Percentiles rank a stretch among this genome's conserved stretches.
Evolutionary conservation across 2,888 invertebrate species (phyloP).

Genomic region (Polymixis lichenea): DNA sequence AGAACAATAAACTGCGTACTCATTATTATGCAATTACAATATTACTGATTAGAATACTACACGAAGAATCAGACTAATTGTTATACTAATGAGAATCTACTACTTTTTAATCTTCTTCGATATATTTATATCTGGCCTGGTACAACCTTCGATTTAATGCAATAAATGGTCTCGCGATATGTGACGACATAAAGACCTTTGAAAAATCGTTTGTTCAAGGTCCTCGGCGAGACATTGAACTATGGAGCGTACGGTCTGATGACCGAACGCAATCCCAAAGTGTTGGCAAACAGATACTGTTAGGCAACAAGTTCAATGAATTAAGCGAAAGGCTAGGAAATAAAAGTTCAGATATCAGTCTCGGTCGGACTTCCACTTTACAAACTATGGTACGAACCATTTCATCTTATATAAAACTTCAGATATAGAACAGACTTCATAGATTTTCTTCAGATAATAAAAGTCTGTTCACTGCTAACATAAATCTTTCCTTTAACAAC

Average conservation of each 20-base stretch:
- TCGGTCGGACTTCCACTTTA: slow-evolving; percentile 48
- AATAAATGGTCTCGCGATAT: slow-evolving; percentile 63
- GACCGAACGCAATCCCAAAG: slow-evolving; percentile 78
- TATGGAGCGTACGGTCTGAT: slow-evolving; percentile 77
- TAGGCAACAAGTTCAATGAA: slow-evolving; percentile 75
- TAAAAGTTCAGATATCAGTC: slow-evolving; percentile 53
- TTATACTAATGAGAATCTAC: slow-evolving; percentile 36
- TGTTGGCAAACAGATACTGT: slow-evolving; percentile 74
- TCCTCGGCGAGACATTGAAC: slow-evolving; percentile 79
- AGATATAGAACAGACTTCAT: background rate
- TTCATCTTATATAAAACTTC: slow-evolving; percentile 19
- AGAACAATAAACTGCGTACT: slow-evolving; percentile 22
- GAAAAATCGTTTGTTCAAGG: slow-evolving; percentile 75
- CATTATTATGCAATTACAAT: slow-evolving; percentile 28
- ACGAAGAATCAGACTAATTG: slow-evolving; percentile 29
- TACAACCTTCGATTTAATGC: slow-evolving; percentile 58
- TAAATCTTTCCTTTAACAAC: background rate
- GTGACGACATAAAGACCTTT: slow-evolving; percentile 67
- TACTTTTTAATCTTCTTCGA: slow-evolving; percentile 42
- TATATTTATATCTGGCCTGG: slow-evolving; percentile 30
- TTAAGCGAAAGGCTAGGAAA: slow-evolving; percentile 70
- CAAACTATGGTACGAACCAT: background rate
- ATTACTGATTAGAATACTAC: slow-evolving; percentile 26
- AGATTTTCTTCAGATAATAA: slow-evolving; percentile 1
- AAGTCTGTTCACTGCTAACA: background rate